phyloP scores from a whole-genome alignment of 2,113 vertebrate species.

The Mobula birostris region DNA sequence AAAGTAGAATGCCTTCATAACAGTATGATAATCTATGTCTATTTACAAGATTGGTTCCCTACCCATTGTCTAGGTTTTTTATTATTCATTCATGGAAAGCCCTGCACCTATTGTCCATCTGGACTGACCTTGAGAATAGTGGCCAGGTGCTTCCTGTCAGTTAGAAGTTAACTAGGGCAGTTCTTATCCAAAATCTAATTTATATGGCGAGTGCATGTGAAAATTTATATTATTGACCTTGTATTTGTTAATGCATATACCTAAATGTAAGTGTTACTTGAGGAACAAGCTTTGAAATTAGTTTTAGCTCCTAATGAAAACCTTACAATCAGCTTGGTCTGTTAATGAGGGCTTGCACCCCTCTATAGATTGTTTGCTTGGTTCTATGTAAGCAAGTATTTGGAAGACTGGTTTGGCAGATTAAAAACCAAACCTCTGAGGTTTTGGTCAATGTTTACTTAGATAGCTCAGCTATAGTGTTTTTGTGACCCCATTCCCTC shows the following conservation, averaged over 20 bases:
- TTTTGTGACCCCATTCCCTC: neutral
- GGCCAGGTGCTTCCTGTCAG: neutral
- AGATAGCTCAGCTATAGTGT: neutral
- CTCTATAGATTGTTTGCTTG: neutral
- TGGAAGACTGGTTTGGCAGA: neutral
- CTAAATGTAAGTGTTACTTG: neutral
- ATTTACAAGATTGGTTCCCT: neutral
- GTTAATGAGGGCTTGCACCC: neutral
- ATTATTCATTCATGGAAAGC: neutral
- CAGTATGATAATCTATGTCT: neutral
- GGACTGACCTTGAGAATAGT: neutral
- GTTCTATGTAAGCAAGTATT: neutral
- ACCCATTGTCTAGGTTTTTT: neutral
- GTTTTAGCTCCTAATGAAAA: neutral
- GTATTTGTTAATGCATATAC: neutral
- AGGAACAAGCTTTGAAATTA: neutral
- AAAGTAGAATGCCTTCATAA: neutral
- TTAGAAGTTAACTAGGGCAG: too few species aligned
- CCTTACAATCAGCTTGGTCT: neutral
- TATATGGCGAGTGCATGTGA: neutral
- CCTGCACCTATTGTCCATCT: neutral
- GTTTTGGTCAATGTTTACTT: neutral
- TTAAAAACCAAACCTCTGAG: neutral
- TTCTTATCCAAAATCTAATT: neutral
- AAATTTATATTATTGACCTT: neutral